Percentiles rank a stretch among this genome's conserved stretches.
These are phyloP conservation scores for Acipenser ruthenus DNA, from an alignment of 2,797 vertebrate species.

Conservation along the genomic window DNA sequence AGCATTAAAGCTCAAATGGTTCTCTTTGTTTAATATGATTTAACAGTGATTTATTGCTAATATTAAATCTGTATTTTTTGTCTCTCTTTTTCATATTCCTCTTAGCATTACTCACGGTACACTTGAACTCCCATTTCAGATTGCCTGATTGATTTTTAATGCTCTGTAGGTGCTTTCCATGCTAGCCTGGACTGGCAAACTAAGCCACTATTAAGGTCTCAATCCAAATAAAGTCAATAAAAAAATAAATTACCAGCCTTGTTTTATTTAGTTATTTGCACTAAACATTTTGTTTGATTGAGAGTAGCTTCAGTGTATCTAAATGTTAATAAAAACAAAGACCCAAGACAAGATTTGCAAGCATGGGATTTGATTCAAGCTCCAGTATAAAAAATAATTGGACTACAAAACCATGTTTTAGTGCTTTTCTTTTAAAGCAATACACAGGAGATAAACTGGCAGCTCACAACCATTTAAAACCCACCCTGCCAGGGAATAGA, in stretches of 20 bases:
- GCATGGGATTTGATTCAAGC: slow-evolving; percentile 57
- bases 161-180: slow-evolving; percentile 15
- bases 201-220: not conserved
- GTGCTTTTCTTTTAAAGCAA: slow-evolving; percentile 61
- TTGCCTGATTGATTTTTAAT: slow-evolving; percentile 34
- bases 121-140: slow-evolving; percentile 35
- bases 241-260: slow-evolving; percentile 26
- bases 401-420: slow-evolving; percentile 65
- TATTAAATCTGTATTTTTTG: not conserved
- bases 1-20: not conserved
- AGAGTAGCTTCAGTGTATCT: slow-evolving; percentile 41
- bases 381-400: slow-evolving; percentile 61
- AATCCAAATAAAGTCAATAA: not conserved
- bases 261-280: slow-evolving; percentile 25
- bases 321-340: slow-evolving; percentile 31
- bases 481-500: slow-evolving; percentile 57
- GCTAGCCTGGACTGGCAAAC: slow-evolving; percentile 27
- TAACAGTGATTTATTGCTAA: not conserved
- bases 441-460: slow-evolving; percentile 59
- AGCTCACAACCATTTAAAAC: slow-evolving; percentile 64
- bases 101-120: slow-evolving; percentile 9
- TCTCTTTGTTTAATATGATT: not conserved
- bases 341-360: slow-evolving; percentile 37
- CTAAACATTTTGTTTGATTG: slow-evolving; percentile 32
- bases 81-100: not conserved